A percentile compares a stretch with the other conserved stretches of the same genome.
Conservation (phyloP, 2,113 vertebrate species). For the Pseudois nayaur region DNA sequence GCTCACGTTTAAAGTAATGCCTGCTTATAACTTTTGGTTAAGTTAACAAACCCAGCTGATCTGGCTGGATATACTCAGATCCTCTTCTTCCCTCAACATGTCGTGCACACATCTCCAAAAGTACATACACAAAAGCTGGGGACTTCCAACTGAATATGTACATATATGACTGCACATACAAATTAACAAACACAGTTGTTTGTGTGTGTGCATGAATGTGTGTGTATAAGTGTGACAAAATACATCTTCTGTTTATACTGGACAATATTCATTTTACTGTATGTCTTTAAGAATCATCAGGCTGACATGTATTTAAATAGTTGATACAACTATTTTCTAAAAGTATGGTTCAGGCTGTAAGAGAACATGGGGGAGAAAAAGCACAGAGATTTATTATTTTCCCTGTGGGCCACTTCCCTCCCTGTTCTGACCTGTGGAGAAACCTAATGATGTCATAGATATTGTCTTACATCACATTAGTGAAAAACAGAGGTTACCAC, state of each 20-base stretch:
- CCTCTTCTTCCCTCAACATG: background rate
- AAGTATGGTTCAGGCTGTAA: background rate
- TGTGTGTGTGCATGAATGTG: background rate
- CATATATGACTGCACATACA: background rate
- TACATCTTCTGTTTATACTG: background rate
- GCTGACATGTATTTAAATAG: background rate
- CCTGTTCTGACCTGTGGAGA: background rate
- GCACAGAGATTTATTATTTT: background rate
- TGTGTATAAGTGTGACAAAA: background rate
- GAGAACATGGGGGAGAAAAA: background rate
- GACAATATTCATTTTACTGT: background rate
- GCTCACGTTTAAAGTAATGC: background rate
- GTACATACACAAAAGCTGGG: background rate
- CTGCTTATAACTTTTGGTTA: background rate
- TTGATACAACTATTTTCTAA: background rate
- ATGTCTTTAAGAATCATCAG: background rate
- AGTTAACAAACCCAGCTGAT: background rate
- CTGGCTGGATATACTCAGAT: background rate
- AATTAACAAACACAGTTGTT: background rate
- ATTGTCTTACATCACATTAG: background rate
- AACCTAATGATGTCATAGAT: constrained; percentile 25
- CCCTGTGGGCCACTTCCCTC: background rate
- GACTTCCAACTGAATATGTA: background rate
- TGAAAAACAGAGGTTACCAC: background rate
- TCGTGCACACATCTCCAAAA: background rate